Percentiles rank a stretch among this genome's conserved stretches.
Conservation (phyloP, 2,797 vertebrate species). For the Poeciliopsis turneri region DNA sequence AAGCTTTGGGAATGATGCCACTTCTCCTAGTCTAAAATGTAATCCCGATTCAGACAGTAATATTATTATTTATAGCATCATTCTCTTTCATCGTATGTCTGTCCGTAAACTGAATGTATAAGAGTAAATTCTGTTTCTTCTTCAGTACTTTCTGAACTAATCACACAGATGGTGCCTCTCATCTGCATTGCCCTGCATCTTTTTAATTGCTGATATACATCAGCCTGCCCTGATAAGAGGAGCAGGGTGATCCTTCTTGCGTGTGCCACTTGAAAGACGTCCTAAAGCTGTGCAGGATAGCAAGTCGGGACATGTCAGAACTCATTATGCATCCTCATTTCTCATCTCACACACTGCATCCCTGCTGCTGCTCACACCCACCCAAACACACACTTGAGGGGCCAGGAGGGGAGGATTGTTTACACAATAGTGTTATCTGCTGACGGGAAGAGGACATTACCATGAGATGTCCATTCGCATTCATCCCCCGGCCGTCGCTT, state of each 20-base stretch:
- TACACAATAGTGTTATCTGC: conserved; percentile 58
- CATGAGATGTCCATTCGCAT: not conserved
- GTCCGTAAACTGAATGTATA: conserved; percentile 1
- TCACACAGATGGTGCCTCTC: conserved; percentile 16
- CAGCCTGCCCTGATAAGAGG: conserved; percentile 38
- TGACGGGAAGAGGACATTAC: conserved; percentile 31
- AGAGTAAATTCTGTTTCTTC: not conserved
- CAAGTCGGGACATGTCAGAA: conserved; percentile 57
- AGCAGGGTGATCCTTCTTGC: conserved; percentile 60
- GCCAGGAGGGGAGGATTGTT: conserved; percentile 6
- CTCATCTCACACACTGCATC: conserved; percentile 33
- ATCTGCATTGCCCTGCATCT: conserved; percentile 12
- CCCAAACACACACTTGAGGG: not conserved
- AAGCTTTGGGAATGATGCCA: not conserved
- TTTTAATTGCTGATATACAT: conserved; percentile 34
- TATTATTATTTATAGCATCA: not conserved
- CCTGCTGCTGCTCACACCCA: conserved; percentile 14
- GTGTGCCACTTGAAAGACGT: conserved; percentile 50
- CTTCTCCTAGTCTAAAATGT: not conserved
- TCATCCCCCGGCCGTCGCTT: not conserved
- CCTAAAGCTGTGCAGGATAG: conserved; percentile 43
- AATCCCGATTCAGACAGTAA: not conserved
- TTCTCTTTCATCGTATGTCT: not conserved
- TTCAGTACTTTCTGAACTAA: conserved; percentile 29
- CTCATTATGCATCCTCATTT: conserved; percentile 41